phyloP scores from a whole-genome alignment of 2,797 vertebrate genomes.

The Dendrocincla fuliginosa region DNA sequence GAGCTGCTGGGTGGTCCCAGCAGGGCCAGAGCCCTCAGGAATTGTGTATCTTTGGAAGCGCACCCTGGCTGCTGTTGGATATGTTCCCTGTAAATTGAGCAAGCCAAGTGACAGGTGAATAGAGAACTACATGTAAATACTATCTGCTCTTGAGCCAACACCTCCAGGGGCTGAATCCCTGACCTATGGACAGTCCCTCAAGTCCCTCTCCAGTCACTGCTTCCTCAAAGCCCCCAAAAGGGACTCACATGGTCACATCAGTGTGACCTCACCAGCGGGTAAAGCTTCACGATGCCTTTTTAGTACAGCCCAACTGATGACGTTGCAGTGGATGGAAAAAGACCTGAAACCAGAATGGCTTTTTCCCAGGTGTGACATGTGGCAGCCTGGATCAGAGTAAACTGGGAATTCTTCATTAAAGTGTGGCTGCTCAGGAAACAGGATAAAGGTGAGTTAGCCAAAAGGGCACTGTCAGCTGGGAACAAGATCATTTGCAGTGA shows the following conservation, averaged over 20 bases:
- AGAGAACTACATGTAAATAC: neutral
- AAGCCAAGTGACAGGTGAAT: neutral
- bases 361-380: neutral
- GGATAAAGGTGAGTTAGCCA: neutral
- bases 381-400: neutral
- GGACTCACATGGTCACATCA: neutral
- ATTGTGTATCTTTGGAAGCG: neutral
- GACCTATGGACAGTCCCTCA: neutral
- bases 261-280: neutral
- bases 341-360: neutral
- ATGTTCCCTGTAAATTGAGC: neutral
- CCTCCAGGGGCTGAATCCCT: neutral
- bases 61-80: neutral
- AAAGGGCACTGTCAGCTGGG: neutral
- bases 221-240: neutral
- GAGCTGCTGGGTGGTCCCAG: neutral
- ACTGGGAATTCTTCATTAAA: neutral
- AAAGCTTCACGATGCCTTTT: fast-evolving
- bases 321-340: neutral
- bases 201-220: neutral
- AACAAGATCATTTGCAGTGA: neutral
- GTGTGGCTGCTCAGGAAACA: neutral
- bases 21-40: neutral
- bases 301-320: neutral
- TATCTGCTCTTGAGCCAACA: neutral